Conservation (phyloP, 1,140 invertebrate species). For the Micrasema longulum region DNA sequence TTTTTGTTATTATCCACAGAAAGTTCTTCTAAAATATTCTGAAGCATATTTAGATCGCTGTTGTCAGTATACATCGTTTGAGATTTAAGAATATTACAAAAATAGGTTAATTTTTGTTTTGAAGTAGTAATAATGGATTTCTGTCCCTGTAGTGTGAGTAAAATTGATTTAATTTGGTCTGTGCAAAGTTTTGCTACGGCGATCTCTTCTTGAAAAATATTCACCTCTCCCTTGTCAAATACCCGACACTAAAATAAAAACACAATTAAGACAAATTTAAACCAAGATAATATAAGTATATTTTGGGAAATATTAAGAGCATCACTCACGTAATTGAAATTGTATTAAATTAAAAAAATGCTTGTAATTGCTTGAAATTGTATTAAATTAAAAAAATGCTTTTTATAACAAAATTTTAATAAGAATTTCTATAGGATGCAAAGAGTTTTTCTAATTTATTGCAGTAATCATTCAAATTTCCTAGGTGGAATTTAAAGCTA, state of each 20-base stretch:
- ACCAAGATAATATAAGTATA: no score
- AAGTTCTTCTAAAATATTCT: conserved; percentile 8
- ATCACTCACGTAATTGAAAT: no score
- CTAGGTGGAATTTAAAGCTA: no score
- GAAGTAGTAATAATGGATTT: background rate
- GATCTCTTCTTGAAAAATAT: conserved; percentile 46
- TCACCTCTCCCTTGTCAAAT: conserved; percentile 48
- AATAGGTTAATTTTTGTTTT: background rate
- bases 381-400: no score
- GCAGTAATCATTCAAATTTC: no score
- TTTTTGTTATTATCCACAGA: background rate
- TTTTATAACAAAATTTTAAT: no score
- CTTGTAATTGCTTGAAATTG: no score
- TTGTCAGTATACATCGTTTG: background rate
- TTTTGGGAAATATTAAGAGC: no score
- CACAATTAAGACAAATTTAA: no score
- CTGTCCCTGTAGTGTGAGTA: background rate
- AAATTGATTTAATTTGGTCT: conserved; percentile 34
- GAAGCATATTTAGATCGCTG: background rate
- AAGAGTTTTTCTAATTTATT: no score
- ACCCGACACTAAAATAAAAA: conserved; percentile 45
- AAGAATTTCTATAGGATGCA: no score
- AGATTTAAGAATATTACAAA: background rate
- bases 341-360: no score
- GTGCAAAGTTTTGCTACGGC: conserved; percentile 36